Base-by-base conservation (phyloP, 2,888 invertebrate species). In the Megamerina dolium region DNA sequence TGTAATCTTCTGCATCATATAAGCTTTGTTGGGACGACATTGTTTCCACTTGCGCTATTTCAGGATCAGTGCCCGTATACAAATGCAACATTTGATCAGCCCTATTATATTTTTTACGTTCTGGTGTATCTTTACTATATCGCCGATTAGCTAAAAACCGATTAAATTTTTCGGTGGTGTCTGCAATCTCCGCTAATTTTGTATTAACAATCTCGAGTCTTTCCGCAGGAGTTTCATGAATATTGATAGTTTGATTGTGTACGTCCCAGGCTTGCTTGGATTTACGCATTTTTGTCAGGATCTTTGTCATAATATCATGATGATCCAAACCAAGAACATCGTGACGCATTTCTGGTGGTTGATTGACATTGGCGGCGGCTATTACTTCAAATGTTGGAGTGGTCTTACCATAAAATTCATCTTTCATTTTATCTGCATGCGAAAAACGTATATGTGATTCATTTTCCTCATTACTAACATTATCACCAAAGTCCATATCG, bases 321-420 rank as follows among this genome's bases (percentile, higher is more conserved):
- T 84, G 84, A 64, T 87, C 77, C 35, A 89, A 67, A 1, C 84
- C 85, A 29, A 81, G 76, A 4, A 86, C 78, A 65, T 81, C 79
- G 50, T 85, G 77, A 1, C 80, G 78, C 86, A 88, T 88, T 47
- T 75, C 70, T 2, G 86, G 85, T 63, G 56, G 14, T 56, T 23
- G 8, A 14, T 19, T 9, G 29, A 13, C 10, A n/a, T 35, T 40
- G 2, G 17, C n/a, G 1, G 13, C 6, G 50, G 55, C 1, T 56
- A 45, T 27, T 29, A 37, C 32, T 33, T 42, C 5, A 39, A 14
- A 31, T 30, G 30, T 4, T 78, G 77, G 17, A 71, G 68, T 58
- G 4, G 37, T 26, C 19, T 45, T 46, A 6, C 56, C 58, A 46
- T 53, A 60, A 21, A 44, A 35, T 3, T 46, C 31, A 6, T 48